Evolutionary conservation across 2,113 vertebrate species (phyloP).

Genomic region (Nyctereutes procyonoides): DNA sequence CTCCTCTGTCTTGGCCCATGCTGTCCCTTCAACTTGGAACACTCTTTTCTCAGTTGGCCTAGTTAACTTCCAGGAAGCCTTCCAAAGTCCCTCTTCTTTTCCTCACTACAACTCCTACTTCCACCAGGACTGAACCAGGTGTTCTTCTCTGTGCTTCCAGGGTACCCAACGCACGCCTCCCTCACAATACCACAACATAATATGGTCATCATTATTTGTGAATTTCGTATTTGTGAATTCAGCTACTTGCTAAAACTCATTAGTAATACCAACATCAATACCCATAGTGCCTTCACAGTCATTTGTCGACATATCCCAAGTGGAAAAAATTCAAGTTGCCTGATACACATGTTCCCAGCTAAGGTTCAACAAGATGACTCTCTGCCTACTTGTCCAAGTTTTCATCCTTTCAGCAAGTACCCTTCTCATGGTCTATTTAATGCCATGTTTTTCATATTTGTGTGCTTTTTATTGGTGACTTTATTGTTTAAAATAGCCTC

Average conservation of each 20-base stretch:
- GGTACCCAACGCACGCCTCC: not conserved
- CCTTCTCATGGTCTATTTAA: not conserved
- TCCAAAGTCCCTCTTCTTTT: not conserved
- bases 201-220: not conserved
- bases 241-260: not conserved
- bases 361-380: not conserved
- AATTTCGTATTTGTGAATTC: not conserved
- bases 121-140: not conserved
- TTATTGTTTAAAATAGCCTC: not conserved
- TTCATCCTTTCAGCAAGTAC: not conserved
- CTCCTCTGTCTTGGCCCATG: not conserved
- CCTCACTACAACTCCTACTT: not conserved
- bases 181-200: not conserved
- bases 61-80: constrained; percentile 8
- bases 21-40: not conserved
- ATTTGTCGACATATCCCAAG: not conserved
- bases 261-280: not conserved
- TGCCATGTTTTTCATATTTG: not conserved
- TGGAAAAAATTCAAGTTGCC: not conserved
- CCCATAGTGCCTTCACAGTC: not conserved
- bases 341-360: not conserved
- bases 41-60: not conserved
- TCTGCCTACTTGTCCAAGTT: not conserved
- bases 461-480: not conserved
- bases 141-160: not conserved